Evolutionary conservation across 2,888 invertebrate genomes (phyloP), one percentile per base, ranked within the genome.

Genomic region (Rhopalosiphum nymphaeae): DNA sequence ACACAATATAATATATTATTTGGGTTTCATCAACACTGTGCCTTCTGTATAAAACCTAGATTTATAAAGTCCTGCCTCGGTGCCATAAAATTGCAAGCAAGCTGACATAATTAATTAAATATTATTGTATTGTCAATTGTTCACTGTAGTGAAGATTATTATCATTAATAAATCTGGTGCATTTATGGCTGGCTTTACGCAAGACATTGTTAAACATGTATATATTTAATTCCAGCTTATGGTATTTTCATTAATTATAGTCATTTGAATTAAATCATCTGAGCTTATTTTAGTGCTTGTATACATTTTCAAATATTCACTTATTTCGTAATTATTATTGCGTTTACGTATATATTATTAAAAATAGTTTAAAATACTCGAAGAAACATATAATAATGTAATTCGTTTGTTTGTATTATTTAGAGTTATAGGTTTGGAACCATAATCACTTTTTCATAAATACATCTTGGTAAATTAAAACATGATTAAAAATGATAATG

Each of bases 31-130:
- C 21, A 78, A 36, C 36, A 36, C 78, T 67, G 3, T 36, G 21
- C 36, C 9, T 78, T 78, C 78, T 78, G 78, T 78, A 78, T 78
- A 85, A 42, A 85, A 85, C 29, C 85, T 13, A 85, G 85, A 85
- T 44, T 85, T 85, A 85, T 85, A 44, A 44, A 29, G 44, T 44
- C 36, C 21, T 36, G 9, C 9, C 9, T 78, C 36, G 16, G 36
- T 21, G 78, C 36, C 21, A 78, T 78, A 36, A 78, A 78, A 78
- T 78, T 78, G 36, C 36, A 21, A 78, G 21, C 36, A 78, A 85
- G 85, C 85, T 44, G 85, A 44, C 85, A 86, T 46, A 86, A 86
- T 86, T 86, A 86, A 86, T 86, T 46, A 49, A 86, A 86, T 44
- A 85, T 29, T 44, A 21, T 78, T 78, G 36, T 36, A n/a, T 86